Evolutionary conservation across 92 coral and sea anemone genomes (phyloP).

Genomic region (Epizoanthus illoricatus): DNA sequence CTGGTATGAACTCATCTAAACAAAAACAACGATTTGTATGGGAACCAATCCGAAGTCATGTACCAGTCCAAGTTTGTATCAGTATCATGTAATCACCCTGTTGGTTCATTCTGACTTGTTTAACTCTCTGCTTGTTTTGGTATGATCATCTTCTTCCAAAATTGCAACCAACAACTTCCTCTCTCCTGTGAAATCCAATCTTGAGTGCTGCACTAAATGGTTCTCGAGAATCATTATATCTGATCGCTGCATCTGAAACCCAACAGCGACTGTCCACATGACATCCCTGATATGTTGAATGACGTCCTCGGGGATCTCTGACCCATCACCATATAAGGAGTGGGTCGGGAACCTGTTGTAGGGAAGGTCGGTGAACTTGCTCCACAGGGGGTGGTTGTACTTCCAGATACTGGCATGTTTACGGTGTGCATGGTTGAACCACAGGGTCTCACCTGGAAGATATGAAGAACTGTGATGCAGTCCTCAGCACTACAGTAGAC

Average conservation of each 20-base stretch:
- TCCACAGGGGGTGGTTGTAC: constrained; percentile 54
- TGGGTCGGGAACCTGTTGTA: constrained; percentile 51
- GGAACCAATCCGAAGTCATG: no score
- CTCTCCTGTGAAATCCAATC: constrained; percentile 52
- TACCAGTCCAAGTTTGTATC: no score
- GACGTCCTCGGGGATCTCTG: constrained; percentile 52
- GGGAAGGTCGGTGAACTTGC: constrained; percentile 47
- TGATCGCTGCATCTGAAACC: constrained; percentile 47
- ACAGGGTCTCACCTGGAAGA: constrained; percentile 42
- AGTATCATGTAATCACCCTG: no score
- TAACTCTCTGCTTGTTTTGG: no score
- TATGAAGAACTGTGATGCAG: background rate
- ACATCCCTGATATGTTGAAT: constrained; percentile 53
- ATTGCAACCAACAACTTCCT: constrained; percentile 44
- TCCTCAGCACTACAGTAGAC: background rate
- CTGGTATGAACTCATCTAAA: no score
- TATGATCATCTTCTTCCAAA: constrained; percentile 13
- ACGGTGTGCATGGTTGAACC: constrained; percentile 60
- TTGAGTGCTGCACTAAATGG: constrained; percentile 46
- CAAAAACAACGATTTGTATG: no score
- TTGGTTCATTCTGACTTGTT: no score
- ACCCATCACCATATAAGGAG: constrained; percentile 42
- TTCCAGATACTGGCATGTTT: constrained; percentile 57
- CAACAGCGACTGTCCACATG: constrained; percentile 51
- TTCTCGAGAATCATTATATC: constrained; percentile 52